phyloP scores from a whole-genome alignment of 2,888 invertebrate genomes.

The Patella pellucida region DNA sequence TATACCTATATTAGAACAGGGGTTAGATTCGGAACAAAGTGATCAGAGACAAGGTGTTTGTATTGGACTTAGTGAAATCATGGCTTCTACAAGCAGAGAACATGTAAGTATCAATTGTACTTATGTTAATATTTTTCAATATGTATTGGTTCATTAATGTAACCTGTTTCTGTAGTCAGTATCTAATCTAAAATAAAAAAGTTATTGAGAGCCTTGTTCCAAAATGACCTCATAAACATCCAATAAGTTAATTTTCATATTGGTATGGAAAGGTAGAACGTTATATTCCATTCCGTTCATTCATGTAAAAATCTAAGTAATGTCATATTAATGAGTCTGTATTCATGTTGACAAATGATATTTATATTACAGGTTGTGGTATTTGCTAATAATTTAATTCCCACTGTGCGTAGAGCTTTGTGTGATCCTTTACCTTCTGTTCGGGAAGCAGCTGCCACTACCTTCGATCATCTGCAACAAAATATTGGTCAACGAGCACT shows the following conservation, averaged over 20 bases:
- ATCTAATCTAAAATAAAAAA: too few relatives aligned
- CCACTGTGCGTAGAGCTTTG: constrained; percentile 90
- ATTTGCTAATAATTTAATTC: constrained; percentile 88
- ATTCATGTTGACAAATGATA: constrained; percentile 73
- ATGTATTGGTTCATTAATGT: too few relatives aligned
- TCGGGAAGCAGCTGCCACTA: constrained; percentile 93
- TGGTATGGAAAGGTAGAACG: too few relatives aligned
- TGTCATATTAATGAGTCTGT: background rate
- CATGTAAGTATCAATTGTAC: constrained; percentile 58
- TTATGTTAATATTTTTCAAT: too few relatives aligned
- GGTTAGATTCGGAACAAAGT: constrained; percentile 89
- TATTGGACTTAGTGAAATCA: constrained; percentile 97
- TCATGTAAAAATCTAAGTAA: constrained; percentile 72
- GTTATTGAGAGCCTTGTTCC: too few relatives aligned
- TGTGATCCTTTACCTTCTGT: constrained; percentile 94
- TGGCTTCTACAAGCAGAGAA: constrained; percentile 94
- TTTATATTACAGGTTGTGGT: constrained; percentile 75
- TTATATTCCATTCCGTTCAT: background rate
- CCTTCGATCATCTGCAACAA: constrained; percentile 95
- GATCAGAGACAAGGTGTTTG: constrained; percentile 99
- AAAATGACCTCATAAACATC: too few relatives aligned
- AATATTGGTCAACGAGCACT: constrained; percentile 93
- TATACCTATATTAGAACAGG: constrained; percentile 95
- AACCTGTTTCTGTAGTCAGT: too few relatives aligned
- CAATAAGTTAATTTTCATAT: too few relatives aligned